Percentiles rank a stretch among this genome's conserved stretches.
Evolutionary conservation across 2,888 invertebrate genomes (phyloP).

Genomic region (Coremacera marginata): DNA sequence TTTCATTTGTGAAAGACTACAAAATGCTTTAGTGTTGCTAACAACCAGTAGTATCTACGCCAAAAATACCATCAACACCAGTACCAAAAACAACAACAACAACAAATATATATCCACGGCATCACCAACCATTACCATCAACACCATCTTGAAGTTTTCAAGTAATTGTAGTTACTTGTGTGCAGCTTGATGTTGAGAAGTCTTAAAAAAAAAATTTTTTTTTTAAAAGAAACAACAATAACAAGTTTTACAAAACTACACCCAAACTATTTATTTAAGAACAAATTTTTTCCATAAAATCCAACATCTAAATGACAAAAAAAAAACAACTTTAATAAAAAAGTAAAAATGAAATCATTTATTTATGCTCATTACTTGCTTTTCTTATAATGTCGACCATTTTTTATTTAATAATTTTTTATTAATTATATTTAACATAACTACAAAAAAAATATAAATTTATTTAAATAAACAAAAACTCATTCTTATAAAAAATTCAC

Average conservation of each 20-base stretch:
- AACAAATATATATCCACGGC: conserved; percentile 12
- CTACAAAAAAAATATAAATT: too few relatives aligned
- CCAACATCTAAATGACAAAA: conserved; percentile 7
- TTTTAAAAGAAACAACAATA: conserved; percentile 36
- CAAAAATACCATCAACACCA: conserved; percentile 31
- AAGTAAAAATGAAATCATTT: background rate
- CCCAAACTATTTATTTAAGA: conserved; percentile 10
- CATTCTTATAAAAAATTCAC: too few relatives aligned
- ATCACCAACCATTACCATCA: conserved; percentile 41
- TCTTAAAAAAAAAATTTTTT: too few relatives aligned
- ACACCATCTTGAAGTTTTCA: conserved; percentile 7
- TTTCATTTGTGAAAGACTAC: conserved; percentile 58
- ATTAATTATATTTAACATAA: conserved; percentile 17
- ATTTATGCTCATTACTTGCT: conserved; percentile 2
- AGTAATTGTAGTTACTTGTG: background rate
- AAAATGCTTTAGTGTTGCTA: conserved; percentile 54
- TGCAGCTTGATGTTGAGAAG: background rate
- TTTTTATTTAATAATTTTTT: conserved; percentile 33
- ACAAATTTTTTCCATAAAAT: conserved; percentile 2
- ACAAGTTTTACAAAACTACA: conserved; percentile 34
- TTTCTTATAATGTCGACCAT: conserved; percentile 17
- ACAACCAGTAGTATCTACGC: conserved; percentile 25
- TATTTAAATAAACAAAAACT: too few relatives aligned
- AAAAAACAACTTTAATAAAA: conserved; percentile 18
- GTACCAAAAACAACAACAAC: conserved; percentile 34